Percentiles rank a stretch among this genome's conserved stretches.
Evolutionary conservation across 92 coral and sea anemone genomes (phyloP).

Genomic region (Desmophyllum pertusum): DNA sequence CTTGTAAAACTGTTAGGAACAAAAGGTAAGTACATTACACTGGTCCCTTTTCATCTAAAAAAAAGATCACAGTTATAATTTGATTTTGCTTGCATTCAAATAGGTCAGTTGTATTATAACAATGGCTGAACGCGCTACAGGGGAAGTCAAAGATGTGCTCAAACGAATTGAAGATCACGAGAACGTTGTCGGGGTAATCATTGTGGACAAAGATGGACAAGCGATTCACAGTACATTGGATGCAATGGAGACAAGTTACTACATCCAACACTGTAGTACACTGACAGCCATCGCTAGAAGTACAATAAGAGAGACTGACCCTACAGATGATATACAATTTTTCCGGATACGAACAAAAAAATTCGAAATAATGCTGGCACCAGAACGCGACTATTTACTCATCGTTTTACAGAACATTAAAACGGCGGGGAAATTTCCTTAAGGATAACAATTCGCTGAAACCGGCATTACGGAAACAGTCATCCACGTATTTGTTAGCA

Average conservation of each 20-base stretch:
- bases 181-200: conserved; percentile 69
- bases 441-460: not conserved
- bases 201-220: conserved; percentile 55
- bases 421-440: conserved; percentile 16
- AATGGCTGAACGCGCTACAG: conserved; percentile 29
- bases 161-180: conserved; percentile 77
- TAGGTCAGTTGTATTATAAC: not conserved
- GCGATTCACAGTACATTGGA: conserved; percentile 71
- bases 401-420: conserved; percentile 71
- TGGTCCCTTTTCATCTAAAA: not conserved
- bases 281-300: conserved; percentile 65
- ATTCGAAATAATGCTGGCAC: conserved; percentile 79
- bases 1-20: not conserved
- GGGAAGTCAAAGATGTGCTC: conserved; percentile 57
- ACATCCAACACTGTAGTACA: conserved; percentile 61
- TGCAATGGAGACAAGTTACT: conserved; percentile 57
- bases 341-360: conserved; percentile 71
- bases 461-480: not conserved
- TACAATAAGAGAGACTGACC: conserved; percentile 71
- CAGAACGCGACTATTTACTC: conserved; percentile 65
- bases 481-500: not conserved
- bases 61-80: not conserved
- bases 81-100: conserved; percentile 19
- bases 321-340: conserved; percentile 77
- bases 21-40: not conserved